Evolutionary conservation across 2,888 invertebrate genomes (phyloP), one percentile per base, ranked within the genome.

Genomic region (Pristionchus fissidentatus): DNA sequence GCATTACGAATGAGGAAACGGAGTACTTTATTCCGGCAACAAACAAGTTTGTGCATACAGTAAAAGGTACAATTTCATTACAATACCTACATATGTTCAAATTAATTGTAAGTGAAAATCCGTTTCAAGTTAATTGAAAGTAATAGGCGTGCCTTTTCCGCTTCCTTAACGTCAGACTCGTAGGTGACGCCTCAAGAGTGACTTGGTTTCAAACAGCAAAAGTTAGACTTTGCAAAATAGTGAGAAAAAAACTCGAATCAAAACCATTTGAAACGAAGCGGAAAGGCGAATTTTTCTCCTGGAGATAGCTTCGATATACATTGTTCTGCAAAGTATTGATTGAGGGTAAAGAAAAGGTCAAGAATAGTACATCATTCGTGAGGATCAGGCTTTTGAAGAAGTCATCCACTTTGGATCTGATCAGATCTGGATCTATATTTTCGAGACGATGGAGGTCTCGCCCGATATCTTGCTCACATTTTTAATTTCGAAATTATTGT

Each of bases 371-470:
- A 15, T n/a, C 57, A 32, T 79, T 79, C 35, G n/a, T 38, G 3
- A 35, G 15, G 0, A 41, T 15, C 22, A 79, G 79, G 19, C 57
- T 32, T 22, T 79, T 79, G 8, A 79, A 55, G 79, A 79, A 79
- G n/a, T 79, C 79, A 57, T 57, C 57, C n/a, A 79, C 19, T 41
- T 38, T 43, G 13, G 38, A 13, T 19, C 5, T 35, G 32, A 79
- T 57, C 57, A 79, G 26, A 26, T 79, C 79, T 10, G 79, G 57
- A 52, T 81, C 80, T 4, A 29, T 62, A 22, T 81, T 43, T 32
- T 81, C 46, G 35, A 22, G 26, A 15, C 13, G 3, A 46, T 81
- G 80, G 7, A 81, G 80, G 43, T 10, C 60, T 15, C 80, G 80
- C 4, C 80, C 80, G 2, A 43, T 10, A 0, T 7, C 46, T 81